Conservation (phyloP, 2,888 invertebrate species). For the Perizoma affinitatum region DNA sequence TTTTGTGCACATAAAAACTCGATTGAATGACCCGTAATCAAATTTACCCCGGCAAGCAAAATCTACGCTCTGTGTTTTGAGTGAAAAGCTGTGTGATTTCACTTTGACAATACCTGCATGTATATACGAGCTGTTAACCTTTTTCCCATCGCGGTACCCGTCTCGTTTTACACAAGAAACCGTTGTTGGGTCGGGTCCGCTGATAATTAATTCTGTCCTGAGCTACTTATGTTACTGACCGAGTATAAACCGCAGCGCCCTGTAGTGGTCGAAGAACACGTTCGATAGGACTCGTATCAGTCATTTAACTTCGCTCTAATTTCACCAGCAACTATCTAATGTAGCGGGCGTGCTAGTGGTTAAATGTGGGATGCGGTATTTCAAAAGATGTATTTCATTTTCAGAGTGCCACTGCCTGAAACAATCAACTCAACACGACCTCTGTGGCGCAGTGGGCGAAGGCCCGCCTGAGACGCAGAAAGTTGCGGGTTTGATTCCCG, state of each 20-base stretch:
- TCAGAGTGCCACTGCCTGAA: background rate
- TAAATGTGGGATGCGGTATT: slow-evolving; percentile 53
- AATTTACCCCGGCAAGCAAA: too few relatives aligned
- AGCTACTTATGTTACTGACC: slow-evolving; percentile 70
- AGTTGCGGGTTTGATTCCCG: too few relatives aligned
- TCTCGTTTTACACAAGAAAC: slow-evolving; percentile 79
- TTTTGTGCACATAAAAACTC: too few relatives aligned
- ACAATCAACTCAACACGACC: background rate
- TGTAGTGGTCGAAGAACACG: slow-evolving; percentile 66
- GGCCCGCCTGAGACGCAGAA: too few relatives aligned
- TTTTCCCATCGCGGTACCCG: slow-evolving; percentile 68
- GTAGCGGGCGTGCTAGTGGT: slow-evolving; percentile 46
- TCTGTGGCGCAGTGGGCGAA: too few relatives aligned
- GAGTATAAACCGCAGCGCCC: slow-evolving; percentile 70
- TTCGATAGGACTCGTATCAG: slow-evolving; percentile 58
- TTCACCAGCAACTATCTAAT: slow-evolving; percentile 52
- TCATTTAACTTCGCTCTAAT: slow-evolving; percentile 69
- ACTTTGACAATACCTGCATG: slow-evolving; percentile 41
- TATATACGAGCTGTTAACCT: slow-evolving; percentile 60
- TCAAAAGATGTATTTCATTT: slow-evolving; percentile 24
- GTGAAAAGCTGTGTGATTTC: slow-evolving; percentile 37
- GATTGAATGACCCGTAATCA: too few relatives aligned
- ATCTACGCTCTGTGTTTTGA: background rate
- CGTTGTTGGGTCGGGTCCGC: slow-evolving; percentile 62
- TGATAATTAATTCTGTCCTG: slow-evolving; percentile 79